Evolutionary conservation across 1,140 invertebrate genomes (phyloP).

Genomic region (Dendroctonus valens): DNA sequence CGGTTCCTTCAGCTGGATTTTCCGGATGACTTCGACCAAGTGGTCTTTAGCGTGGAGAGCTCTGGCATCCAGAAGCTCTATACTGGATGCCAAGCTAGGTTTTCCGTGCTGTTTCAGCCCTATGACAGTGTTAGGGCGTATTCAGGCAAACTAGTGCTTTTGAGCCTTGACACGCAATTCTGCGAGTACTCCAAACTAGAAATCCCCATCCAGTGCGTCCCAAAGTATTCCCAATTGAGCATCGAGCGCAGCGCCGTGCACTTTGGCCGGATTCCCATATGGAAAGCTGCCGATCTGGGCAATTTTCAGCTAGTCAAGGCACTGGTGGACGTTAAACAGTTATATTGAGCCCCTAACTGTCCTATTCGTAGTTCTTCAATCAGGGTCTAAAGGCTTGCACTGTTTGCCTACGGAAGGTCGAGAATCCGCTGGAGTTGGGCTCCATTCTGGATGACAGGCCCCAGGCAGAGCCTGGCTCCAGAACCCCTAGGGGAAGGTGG

Average conservation of each 20-base stretch:
- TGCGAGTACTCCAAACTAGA: constrained; percentile 28
- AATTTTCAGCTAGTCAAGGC: constrained; percentile 2
- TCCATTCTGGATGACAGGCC: constrained; percentile 6
- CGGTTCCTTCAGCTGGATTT: constrained; percentile 17
- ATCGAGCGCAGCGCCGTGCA: constrained; percentile 19
- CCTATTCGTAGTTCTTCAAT: constrained; percentile 18
- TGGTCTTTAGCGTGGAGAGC: constrained; percentile 27
- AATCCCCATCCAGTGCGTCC: constrained; percentile 23
- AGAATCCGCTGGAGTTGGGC: constrained; percentile 20
- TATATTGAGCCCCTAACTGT: background rate
- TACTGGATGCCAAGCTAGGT: constrained; percentile 17
- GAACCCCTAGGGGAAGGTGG: background rate
- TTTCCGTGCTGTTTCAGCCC: constrained; percentile 28
- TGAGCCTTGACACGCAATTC: constrained; percentile 19
- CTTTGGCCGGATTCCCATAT: constrained; percentile 36
- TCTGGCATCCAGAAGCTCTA: constrained; percentile 30
- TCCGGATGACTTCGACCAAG: constrained; percentile 18
- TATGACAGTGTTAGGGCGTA: constrained; percentile 8
- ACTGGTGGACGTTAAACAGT: background rate
- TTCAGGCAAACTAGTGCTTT: constrained; percentile 25
- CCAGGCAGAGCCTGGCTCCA: constrained; percentile 1
- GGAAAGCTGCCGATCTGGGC: constrained; percentile 19
- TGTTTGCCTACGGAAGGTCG: constrained; percentile 25
- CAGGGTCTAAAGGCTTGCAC: constrained; percentile 28
- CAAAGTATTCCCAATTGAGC: constrained; percentile 23